Base-by-base conservation (phyloP, 2,888 invertebrate species). In the Steinernema carpocapsae region DNA sequence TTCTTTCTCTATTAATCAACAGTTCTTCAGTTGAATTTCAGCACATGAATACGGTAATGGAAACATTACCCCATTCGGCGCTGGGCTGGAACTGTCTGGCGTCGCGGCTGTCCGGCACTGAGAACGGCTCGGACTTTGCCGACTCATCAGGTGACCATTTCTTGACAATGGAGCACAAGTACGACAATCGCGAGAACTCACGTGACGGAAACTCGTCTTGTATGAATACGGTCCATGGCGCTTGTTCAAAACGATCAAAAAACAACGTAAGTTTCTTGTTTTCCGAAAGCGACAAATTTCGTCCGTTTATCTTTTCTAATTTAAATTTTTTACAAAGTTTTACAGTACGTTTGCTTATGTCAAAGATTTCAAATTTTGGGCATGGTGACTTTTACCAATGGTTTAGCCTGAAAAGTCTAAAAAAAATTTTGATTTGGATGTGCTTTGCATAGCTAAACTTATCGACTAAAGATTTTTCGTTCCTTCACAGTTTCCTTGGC, bases 41-140 rank as follows among this genome's bases (percentile, higher is more conserved):
- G 64, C 29, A 26, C 29, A 64, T 64, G 64, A 64, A 64, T 64
- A 64, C 64, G 64, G 64, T 64, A 64, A 64, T 64, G 64, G 64
- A 64, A 32, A 64, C 64, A 64, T 64, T 64, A n/a, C 64, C 64
- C 14, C 64, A 64, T 26, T 64, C 64, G 64, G 64, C 64, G 32
- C 32, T 64, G 37, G 64, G 64, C 64, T 64, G 64, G 64, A 64
- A 64, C 64, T 26, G 64, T 32, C 64, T 64, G 26, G 64, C 64
- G 64, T 64, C 64, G 64, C 29, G 64, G 4, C 29, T 64, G 22
- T 64, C 64, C 32, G 64, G 12, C 64, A 7, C 64, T 12, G 64
- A 64, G 37, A 64, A 64, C 32, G 64, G 32, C 4, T 64, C 64
- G 37, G 64, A 64, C 10, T 64, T 64, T 64, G 64, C 29, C 32